Base-by-base conservation (phyloP, 92 coral and sea anemone genomes). In the Epizoanthus illoricatus region DNA sequence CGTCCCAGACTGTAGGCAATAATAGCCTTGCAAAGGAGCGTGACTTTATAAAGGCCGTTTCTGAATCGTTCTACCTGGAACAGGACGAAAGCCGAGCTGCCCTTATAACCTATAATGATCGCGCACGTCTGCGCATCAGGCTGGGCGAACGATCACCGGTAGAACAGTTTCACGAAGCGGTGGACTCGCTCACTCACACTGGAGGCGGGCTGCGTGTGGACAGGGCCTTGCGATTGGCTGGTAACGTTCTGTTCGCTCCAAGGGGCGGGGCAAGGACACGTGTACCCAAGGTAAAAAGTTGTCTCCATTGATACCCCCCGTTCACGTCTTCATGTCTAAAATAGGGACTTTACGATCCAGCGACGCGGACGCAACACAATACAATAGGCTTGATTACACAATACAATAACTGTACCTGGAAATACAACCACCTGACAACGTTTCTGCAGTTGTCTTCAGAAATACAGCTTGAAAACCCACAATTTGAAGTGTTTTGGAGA, bases 21-120 rank as follows among this genome's bases (percentile, higher is more conserved):
- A 41, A 20, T 1, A 42, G 20, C 23, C 57, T 76, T 13, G 70
- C 63, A 76, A 60, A 41, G 19, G 81, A 76, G 55, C 81, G 81
- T 40, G 81, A 76, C 45, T 76, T 76, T 42, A 59, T 76, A 5
- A 76, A 76, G 23, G 81, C 81, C 11, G 43, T 76, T 21, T 65
- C 81, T 0, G 81, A 76, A 57, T 76, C 81, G 2, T 76, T 76
- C 20, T 76, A 76, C 57, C 66, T 76, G 33, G 70, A 76, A 39
- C 68, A 69, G 3, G 81, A 13, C 18, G 71, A 76, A 59, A 76
- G 81, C 47, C 81, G 81, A 3, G 81, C 81, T 40, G 81, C 71
- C 2, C 81, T 76, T 41, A 63, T 76, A 4, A 76, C 81, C 12
- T 76, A 76, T 69, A 76, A 76, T 11, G 71, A 76, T 7, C 63